Conservation (phyloP, 92 coral and sea anemone genomes). For the Heteractis magnifica region DNA sequence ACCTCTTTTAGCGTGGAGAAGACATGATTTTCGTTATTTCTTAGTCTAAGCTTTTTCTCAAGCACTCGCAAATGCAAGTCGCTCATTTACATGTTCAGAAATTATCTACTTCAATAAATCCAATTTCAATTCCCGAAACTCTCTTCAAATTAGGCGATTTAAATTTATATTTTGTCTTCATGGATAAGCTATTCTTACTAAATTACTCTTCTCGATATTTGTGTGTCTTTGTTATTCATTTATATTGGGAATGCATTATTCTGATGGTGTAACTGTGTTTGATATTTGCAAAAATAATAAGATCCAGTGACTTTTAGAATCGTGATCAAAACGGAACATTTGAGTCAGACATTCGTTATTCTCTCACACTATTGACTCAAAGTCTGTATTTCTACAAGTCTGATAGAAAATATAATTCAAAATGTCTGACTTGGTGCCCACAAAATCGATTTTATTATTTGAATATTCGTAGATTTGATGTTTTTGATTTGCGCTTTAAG, state of each 20-base stretch:
- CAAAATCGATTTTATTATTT: not conserved
- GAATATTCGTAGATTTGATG: not conserved
- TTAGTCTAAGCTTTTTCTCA: not conserved
- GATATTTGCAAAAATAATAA: not conserved
- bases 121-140: not conserved
- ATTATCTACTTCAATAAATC: not conserved
- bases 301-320: not conserved
- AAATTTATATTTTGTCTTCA: not conserved
- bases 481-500: not conserved
- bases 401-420: not conserved
- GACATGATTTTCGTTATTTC: not conserved
- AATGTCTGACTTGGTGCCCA: not conserved
- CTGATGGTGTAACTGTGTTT: not conserved
- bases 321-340: not conserved
- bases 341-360: not conserved
- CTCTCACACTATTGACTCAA: not conserved
- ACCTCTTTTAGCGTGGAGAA: not conserved
- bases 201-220: not conserved
- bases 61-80: not conserved
- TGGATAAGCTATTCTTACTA: not conserved
- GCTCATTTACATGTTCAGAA: not conserved
- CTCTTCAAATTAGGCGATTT: not conserved
- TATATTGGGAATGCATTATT: not conserved
- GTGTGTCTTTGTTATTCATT: not conserved
- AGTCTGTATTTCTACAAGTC: not conserved